Conservation (phyloP, 1,140 invertebrate species). For the Brachionus plicatilis region DNA sequence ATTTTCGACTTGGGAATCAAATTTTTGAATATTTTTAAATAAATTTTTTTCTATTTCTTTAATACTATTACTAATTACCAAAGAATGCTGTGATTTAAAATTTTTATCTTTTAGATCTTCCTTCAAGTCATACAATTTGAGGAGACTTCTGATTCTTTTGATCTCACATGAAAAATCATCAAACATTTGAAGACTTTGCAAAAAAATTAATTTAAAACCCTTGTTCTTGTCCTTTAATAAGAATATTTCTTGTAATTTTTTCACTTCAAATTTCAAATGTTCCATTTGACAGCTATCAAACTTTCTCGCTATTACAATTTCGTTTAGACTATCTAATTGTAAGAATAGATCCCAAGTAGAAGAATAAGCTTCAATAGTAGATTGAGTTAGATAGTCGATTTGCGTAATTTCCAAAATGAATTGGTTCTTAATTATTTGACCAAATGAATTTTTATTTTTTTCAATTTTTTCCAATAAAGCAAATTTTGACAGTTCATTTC, state of each 20-base stretch:
- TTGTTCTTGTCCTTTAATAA: background rate
- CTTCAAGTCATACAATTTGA: background rate
- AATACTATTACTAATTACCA: background rate
- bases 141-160: background rate
- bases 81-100: background rate
- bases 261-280: background rate
- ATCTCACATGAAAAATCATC: background rate
- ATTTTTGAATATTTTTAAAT: background rate
- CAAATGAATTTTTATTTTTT: background rate
- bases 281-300: background rate
- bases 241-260: background rate
- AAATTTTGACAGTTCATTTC: background rate
- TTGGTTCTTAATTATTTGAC: background rate
- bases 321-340: background rate
- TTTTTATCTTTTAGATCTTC: background rate
- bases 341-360: background rate
- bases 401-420: background rate
- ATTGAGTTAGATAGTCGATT: background rate
- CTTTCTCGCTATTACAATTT: background rate
- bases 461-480: background rate
- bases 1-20: background rate
- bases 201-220: background rate
- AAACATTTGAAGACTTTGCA: background rate
- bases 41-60: background rate
- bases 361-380: background rate